Percentiles rank a stretch among this genome's conserved stretches.
phyloP scores from a whole-genome alignment of 2,888 invertebrate genomes.

The Folsomia manolachei region DNA sequence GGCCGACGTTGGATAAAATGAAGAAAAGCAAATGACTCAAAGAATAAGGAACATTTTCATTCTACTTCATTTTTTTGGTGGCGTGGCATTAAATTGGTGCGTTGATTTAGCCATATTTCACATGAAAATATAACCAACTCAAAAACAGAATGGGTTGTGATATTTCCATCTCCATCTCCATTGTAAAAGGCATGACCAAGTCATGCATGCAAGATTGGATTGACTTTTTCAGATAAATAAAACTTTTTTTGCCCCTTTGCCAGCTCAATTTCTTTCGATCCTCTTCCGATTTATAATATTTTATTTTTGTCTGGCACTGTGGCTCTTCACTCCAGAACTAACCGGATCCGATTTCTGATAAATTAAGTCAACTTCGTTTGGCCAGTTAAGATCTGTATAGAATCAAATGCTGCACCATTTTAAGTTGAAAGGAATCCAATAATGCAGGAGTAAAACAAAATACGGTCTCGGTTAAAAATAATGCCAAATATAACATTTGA shows the following conservation, averaged over 20 bases:
- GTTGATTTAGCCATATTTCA: conserved; percentile 40
- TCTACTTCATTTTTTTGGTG: not conserved
- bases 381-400: too few relatives aligned
- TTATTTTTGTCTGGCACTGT: not conserved
- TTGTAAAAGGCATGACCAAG: too few relatives aligned
- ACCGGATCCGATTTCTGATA: not conserved
- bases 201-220: not conserved
- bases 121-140: conserved; percentile 7
- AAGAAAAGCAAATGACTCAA: too few relatives aligned
- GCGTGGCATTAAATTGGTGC: conserved; percentile 9
- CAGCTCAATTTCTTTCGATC: not conserved
- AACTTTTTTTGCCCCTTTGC: not conserved
- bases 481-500: too few relatives aligned
- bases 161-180: not conserved
- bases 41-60: too few relatives aligned
- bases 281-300: not conserved
- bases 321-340: not conserved
- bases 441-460: too few relatives aligned
- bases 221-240: not conserved
- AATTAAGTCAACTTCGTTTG: not conserved
- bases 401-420: too few relatives aligned
- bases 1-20: too few relatives aligned
- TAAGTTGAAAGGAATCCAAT: too few relatives aligned
- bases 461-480: too few relatives aligned
- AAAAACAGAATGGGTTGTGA: not conserved